Conservation (phyloP, 2,888 invertebrate genomes). For the Leistus spinibarbis region DNA sequence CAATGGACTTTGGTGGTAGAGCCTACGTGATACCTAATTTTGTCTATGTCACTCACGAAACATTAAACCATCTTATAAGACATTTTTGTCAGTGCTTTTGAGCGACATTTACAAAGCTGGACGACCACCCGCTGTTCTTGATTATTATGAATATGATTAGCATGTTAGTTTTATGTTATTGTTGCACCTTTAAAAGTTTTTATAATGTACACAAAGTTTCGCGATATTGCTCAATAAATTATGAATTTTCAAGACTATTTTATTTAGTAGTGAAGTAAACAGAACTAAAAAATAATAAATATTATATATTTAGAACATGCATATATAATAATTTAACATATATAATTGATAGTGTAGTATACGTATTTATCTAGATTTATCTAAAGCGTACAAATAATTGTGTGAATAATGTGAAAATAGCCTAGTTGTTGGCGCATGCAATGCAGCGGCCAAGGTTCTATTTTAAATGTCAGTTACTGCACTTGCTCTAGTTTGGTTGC, state of each 20-base stretch:
- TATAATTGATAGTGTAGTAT: background rate
- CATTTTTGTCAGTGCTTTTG: background rate
- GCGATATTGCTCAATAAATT: constrained; percentile 26
- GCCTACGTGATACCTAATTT: background rate
- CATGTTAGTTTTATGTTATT: constrained; percentile 4
- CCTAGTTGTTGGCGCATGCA: background rate
- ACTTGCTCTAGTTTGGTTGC: constrained; percentile 1
- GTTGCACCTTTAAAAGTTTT: constrained; percentile 11
- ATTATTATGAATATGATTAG: background rate
- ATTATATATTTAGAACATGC: background rate
- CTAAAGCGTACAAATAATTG: background rate
- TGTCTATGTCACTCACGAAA: background rate
- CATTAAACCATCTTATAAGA: constrained; percentile 14
- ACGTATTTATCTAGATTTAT: background rate
- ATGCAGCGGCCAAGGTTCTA: constrained; percentile 5
- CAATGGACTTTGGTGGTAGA: background rate
- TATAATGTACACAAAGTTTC: constrained; percentile 25
- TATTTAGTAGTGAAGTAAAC: too few species aligned
- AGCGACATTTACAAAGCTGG: background rate
- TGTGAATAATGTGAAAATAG: background rate
- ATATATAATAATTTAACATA: background rate
- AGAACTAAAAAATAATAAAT: too few species aligned
- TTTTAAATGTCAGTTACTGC: constrained; percentile 4
- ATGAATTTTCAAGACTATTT: background rate
- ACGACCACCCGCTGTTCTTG: background rate